Percentiles rank a stretch among this genome's conserved stretches.
Conservation (phyloP, 2,113 vertebrate genomes). For the Alectura lathami region DNA sequence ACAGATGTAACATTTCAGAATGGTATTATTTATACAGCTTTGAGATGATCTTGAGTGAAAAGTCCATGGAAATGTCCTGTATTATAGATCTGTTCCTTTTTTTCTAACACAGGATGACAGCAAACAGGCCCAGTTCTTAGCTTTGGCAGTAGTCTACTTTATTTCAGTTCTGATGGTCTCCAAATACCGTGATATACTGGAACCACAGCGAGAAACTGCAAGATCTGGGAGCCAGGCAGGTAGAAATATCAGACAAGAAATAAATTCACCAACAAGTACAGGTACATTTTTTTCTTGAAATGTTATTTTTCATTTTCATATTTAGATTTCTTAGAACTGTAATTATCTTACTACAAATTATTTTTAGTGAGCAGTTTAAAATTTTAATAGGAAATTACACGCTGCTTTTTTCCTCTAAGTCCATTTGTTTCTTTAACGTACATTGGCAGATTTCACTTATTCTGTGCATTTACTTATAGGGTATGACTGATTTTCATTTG, state of each 20-base stretch:
- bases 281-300: constrained; percentile 75
- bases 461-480: neutral
- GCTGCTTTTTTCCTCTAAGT: neutral
- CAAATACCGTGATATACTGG: constrained; percentile 97
- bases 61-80: neutral
- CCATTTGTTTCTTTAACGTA: neutral
- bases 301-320: neutral
- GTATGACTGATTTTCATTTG: neutral
- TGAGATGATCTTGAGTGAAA: neutral
- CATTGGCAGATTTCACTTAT: neutral
- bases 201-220: constrained; percentile 94
- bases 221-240: constrained; percentile 91
- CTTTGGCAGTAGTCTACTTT: constrained; percentile 97
- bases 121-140: constrained; percentile 97
- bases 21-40: neutral
- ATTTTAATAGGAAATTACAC: neutral
- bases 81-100: constrained; percentile 6
- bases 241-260: constrained; percentile 96
- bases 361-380: neutral
- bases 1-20: neutral
- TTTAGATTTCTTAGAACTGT: neutral
- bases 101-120: constrained; percentile 88
- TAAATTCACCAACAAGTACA: constrained; percentile 99
- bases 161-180: constrained; percentile 99
- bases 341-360: neutral